These are phyloP conservation scores for Whitmania pigra DNA, from an alignment of 1,140 invertebrate genomes.

Conservation along the genomic window DNA sequence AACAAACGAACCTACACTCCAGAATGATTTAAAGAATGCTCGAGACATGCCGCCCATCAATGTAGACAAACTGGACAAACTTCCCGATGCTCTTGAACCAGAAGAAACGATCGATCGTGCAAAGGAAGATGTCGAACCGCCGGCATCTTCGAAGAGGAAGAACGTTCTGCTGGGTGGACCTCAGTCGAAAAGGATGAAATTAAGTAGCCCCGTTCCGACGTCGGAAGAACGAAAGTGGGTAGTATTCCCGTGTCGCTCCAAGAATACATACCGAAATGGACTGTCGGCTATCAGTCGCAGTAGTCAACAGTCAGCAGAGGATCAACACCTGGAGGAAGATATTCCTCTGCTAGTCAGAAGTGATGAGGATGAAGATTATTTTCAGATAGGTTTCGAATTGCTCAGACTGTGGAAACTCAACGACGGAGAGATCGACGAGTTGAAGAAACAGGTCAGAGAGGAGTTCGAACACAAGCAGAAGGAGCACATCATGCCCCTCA, in stretches of 20 bases:
- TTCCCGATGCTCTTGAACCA: neutral
- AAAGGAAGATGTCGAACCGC: neutral
- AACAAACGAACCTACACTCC: neutral
- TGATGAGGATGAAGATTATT: neutral
- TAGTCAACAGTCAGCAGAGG: neutral
- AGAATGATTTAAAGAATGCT: neutral
- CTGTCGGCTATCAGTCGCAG: neutral
- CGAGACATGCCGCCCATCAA: neutral
- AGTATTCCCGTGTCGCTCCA: neutral
- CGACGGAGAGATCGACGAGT: slow-evolving; percentile 11
- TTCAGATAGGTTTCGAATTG: neutral
- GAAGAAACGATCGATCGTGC: neutral
- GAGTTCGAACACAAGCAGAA: slow-evolving; percentile 13
- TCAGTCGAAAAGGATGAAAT: slow-evolving; percentile 3
- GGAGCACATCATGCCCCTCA: slow-evolving; percentile 18
- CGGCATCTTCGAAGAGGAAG: neutral
- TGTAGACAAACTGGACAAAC: neutral
- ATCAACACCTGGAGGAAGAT: neutral
- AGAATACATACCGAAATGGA: neutral
- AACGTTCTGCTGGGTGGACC: neutral
- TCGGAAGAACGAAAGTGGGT: neutral
- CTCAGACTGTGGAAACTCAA: slow-evolving; percentile 14
- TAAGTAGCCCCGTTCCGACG: neutral
- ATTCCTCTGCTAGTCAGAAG: neutral
- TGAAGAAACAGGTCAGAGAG: slow-evolving; percentile 17